Evolutionary conservation across 2,888 invertebrate genomes (phyloP).

Genomic region (Nephrotoma guestfalica): DNA sequence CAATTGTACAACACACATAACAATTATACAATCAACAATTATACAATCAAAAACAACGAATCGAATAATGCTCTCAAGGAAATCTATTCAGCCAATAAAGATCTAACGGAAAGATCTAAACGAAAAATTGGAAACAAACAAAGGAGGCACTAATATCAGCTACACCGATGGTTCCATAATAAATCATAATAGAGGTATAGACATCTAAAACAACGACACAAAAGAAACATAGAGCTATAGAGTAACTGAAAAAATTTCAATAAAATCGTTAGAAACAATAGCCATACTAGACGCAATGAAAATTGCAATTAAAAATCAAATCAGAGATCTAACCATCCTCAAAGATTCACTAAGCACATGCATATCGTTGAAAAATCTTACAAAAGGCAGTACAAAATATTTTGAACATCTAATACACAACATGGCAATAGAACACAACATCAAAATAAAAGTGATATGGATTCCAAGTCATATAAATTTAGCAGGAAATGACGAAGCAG

Average conservation of each 20-base stretch:
- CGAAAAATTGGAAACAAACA: too few species aligned
- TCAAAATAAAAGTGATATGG: not conserved
- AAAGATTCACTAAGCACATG: not conserved
- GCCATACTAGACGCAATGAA: not conserved
- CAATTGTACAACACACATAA: too few species aligned
- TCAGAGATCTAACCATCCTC: not conserved
- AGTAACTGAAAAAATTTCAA: not conserved
- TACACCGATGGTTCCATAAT: not conserved
- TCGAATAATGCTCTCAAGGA: too few species aligned
- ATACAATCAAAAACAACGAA: too few species aligned
- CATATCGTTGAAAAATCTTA: not conserved
- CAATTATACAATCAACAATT: too few species aligned
- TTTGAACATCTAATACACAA: not conserved
- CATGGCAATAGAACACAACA: not conserved
- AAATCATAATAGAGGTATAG: not conserved
- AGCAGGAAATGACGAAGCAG: not conserved
- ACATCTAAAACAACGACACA: not conserved
- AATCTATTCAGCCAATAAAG: too few species aligned
- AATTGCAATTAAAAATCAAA: not conserved
- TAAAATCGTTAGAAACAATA: not conserved
- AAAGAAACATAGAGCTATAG: not conserved
- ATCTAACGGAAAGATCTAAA: too few species aligned
- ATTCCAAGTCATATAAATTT: not conserved
- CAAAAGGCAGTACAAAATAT: not conserved
- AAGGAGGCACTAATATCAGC: not conserved